Conservation (phyloP, 2,888 invertebrate species). For the Euzetes globulus region DNA sequence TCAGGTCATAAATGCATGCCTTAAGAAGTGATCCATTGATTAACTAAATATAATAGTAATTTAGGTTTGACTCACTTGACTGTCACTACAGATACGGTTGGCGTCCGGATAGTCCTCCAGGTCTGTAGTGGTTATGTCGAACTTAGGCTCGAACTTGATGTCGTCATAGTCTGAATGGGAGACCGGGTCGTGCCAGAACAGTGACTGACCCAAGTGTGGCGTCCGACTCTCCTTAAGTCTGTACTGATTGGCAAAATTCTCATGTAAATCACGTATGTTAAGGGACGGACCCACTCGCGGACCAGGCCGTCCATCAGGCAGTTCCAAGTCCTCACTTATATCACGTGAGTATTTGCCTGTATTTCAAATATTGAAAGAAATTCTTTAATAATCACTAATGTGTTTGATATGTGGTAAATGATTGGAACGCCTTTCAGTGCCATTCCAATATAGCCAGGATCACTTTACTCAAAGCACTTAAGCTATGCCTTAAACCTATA, state of each 20-base stretch:
- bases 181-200: conserved; percentile 69
- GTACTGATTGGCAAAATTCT: conserved; percentile 8
- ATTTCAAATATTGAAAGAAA: neutral
- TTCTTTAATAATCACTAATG: too few relatives aligned
- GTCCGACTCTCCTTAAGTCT: conserved; percentile 37
- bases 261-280: conserved; percentile 1
- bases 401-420: too few relatives aligned
- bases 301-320: conserved; percentile 7
- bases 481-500: too few relatives aligned
- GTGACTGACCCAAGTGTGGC: conserved; percentile 50
- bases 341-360: conserved; percentile 22
- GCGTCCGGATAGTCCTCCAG: conserved; percentile 26
- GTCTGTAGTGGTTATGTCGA: conserved; percentile 56
- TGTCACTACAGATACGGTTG: conserved; percentile 61
- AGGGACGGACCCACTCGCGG: neutral
- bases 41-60: too few relatives aligned
- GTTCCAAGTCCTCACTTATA: conserved; percentile 15
- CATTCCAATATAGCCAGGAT: too few relatives aligned
- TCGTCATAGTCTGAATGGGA: conserved; percentile 75
- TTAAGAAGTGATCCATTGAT: too few relatives aligned
- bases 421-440: too few relatives aligned
- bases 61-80: conserved; percentile 47
- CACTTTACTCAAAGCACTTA: too few relatives aligned
- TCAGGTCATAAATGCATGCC: conserved; percentile 80
- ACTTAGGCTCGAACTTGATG: conserved; percentile 66